Evolutionary conservation across 2,797 vertebrate species (phyloP).

Genomic region (Lacerta viridis): DNA sequence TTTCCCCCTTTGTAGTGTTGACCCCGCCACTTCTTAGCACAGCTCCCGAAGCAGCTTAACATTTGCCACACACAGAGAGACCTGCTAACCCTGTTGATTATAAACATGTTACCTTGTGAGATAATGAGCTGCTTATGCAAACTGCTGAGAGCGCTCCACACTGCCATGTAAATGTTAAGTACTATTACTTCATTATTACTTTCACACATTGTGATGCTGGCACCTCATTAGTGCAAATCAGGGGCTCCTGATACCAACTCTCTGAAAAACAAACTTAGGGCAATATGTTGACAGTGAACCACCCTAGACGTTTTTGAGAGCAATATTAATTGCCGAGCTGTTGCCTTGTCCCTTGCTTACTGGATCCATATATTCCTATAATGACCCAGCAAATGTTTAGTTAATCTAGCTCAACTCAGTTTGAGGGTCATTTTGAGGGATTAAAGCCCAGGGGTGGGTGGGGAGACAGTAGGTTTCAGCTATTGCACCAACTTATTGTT

Average conservation of each 20-base stretch:
- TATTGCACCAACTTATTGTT: neutral
- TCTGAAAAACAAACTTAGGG: neutral
- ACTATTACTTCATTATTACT: neutral
- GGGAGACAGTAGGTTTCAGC: neutral
- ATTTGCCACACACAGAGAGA: neutral
- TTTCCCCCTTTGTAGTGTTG: neutral
- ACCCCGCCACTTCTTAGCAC: neutral
- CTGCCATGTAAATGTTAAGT: neutral
- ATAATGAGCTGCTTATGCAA: neutral
- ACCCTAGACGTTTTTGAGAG: neutral
- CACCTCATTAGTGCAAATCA: conserved; percentile 2
- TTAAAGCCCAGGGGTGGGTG: neutral
- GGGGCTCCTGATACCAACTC: neutral
- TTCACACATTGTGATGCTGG: neutral
- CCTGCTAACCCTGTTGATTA: neutral
- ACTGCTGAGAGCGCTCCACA: neutral
- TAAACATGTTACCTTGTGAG: neutral
- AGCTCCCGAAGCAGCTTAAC: neutral
- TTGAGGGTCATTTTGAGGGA: neutral
- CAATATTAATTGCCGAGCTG: neutral
- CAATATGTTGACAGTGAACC: neutral
- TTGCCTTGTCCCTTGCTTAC: neutral
- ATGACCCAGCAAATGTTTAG: neutral
- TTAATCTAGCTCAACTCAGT: neutral
- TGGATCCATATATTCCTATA: neutral